Percentiles rank a stretch among this genome's conserved stretches.
Evolutionary conservation across 1,140 invertebrate species (phyloP).

Genomic region (Patella vulgata): DNA sequence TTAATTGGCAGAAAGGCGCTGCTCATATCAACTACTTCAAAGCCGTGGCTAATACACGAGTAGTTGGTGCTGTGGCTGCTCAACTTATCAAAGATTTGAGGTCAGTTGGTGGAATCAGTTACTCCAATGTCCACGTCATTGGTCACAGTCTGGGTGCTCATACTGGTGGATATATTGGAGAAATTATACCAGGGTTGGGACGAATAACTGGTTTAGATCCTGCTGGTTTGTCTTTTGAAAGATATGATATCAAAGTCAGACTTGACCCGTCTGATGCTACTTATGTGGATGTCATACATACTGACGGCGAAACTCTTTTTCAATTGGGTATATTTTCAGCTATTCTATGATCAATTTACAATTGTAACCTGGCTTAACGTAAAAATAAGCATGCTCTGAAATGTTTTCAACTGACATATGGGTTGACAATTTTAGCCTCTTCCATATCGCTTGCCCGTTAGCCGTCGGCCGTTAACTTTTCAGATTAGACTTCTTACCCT

Average conservation of each 20-base stretch:
- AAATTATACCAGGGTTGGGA: slow-evolving; percentile 69
- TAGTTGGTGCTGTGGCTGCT: slow-evolving; percentile 90
- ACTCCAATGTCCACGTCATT: slow-evolving; percentile 50
- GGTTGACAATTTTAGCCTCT: too few species aligned
- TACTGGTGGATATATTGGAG: slow-evolving; percentile 57
- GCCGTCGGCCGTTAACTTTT: too few species aligned
- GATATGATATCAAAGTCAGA: slow-evolving; percentile 63
- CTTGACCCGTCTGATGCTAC: slow-evolving; percentile 77
- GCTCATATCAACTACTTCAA: slow-evolving; percentile 85
- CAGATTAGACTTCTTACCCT: too few species aligned
- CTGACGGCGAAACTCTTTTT: slow-evolving; percentile 76
- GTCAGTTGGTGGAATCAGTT: background rate
- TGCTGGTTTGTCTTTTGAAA: slow-evolving; percentile 75
- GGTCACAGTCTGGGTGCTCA: slow-evolving; percentile 64
- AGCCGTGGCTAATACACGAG: slow-evolving; percentile 88
- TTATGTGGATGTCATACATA: slow-evolving; percentile 96
- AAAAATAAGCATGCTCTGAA: too few species aligned
- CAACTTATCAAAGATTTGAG: slow-evolving; percentile 71
- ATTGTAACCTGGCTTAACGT: too few species aligned
- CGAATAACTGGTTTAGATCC: slow-evolving; percentile 80
- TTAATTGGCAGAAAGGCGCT: slow-evolving; percentile 93
- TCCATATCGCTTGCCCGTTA: too few species aligned
- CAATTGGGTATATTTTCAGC: slow-evolving; percentile 55
- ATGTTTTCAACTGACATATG: too few species aligned
- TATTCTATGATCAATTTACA: too few species aligned